Conservation (phyloP, 2,888 invertebrate genomes). For the Cataglyphis rosenhaueri region DNA sequence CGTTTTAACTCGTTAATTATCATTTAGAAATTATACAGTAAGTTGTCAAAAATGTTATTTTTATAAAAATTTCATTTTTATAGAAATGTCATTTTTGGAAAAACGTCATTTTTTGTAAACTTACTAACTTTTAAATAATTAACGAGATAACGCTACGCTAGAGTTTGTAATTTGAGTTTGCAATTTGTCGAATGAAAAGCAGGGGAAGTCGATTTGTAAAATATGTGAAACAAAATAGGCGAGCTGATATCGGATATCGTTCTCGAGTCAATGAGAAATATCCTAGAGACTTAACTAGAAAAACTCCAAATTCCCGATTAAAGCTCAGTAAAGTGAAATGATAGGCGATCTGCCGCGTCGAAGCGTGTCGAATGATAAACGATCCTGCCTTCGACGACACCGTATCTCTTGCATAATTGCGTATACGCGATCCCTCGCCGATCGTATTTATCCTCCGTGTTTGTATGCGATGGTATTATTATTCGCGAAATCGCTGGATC, state of each 20-base stretch:
- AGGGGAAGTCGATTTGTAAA: slow-evolving; percentile 29
- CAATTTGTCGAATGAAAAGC: not conserved
- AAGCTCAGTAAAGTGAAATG: slow-evolving; percentile 73
- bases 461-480: not conserved
- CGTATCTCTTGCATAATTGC: slow-evolving; percentile 62
- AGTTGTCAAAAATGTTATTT: too few relatives aligned
- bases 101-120: not conserved
- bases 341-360: slow-evolving; percentile 60
- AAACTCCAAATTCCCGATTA: slow-evolving; percentile 74
- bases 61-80: too few relatives aligned
- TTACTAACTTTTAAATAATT: not conserved
- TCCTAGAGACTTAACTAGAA: slow-evolving; percentile 50
- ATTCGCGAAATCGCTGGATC: not conserved
- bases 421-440: not conserved
- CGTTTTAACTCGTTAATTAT: slow-evolving; percentile 14
- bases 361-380: slow-evolving; percentile 70
- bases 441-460: not conserved
- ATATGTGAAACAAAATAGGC: not conserved
- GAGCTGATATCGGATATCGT: slow-evolving; percentile 25
- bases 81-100: too few relatives aligned
- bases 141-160: not conserved
- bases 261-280: slow-evolving; percentile 54
- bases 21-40: too few relatives aligned
- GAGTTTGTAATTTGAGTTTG: not conserved
- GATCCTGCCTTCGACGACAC: slow-evolving; percentile 57